Evolutionary conservation across 2,888 invertebrate genomes (phyloP).

Genomic region (Megastigmus dorsalis): DNA sequence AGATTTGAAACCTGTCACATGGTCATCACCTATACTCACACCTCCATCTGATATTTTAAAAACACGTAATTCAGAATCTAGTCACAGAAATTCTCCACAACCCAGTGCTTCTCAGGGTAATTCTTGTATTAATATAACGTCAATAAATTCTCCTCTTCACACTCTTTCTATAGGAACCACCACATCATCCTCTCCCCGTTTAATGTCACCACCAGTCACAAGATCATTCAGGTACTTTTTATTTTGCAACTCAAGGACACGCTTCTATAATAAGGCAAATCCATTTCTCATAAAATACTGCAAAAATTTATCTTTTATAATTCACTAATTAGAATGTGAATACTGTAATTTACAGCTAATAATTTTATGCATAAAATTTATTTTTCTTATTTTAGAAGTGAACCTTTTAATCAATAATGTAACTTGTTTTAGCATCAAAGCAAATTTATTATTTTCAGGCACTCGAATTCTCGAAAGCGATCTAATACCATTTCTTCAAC

Average conservation of each 20-base stretch:
- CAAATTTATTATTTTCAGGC: conserved; percentile 54
- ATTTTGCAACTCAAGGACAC: neutral
- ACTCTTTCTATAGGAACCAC: conserved; percentile 69
- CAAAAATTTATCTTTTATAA: neutral
- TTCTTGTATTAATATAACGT: conserved; percentile 61
- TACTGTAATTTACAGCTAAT: neutral
- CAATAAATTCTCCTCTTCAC: conserved; percentile 68
- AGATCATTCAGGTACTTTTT: conserved; percentile 58
- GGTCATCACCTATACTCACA: conserved; percentile 66
- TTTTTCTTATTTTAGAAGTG: neutral
- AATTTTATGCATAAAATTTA: neutral
- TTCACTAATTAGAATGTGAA: no score
- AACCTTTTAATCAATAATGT: neutral
- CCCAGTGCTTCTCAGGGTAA: conserved; percentile 67
- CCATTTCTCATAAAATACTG: neutral
- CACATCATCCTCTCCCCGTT: conserved; percentile 68
- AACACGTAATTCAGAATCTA: conserved; percentile 72
- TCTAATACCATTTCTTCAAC: conserved; percentile 68
- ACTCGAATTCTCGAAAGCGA: conserved; percentile 67
- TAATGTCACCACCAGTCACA: conserved; percentile 71
- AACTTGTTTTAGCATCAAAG: neutral
- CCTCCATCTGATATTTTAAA: conserved; percentile 71
- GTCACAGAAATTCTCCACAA: conserved; percentile 70
- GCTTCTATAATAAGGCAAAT: neutral
- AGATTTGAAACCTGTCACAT: conserved; percentile 65